These are phyloP conservation scores for Halichoeres trimaculatus DNA, from an alignment of 2,113 vertebrate genomes.

Conservation along the genomic window DNA sequence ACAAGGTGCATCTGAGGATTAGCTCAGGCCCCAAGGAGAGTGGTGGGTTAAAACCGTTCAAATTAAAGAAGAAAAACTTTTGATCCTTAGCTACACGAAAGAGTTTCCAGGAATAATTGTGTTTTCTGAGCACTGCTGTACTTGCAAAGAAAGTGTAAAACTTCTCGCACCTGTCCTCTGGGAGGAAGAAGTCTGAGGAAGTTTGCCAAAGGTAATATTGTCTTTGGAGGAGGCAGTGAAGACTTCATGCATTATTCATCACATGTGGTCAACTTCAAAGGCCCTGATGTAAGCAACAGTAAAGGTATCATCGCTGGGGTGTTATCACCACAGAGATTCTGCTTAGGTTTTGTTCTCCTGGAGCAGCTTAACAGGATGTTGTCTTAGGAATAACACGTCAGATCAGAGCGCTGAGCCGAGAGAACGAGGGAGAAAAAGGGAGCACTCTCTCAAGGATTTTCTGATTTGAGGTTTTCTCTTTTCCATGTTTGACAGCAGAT, in stretches of 20 bases:
- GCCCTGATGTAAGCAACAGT: slow-evolving; percentile 48
- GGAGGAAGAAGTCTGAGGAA: slow-evolving; percentile 56
- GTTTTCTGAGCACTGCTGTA: slow-evolving; percentile 50
- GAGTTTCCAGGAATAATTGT: slow-evolving; percentile 67
- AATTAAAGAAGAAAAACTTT: slow-evolving; percentile 56
- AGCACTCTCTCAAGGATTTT: slow-evolving; percentile 4
- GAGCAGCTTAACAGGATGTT: slow-evolving; percentile 57
- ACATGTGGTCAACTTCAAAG: slow-evolving; percentile 73
- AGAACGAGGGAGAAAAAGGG: neutral
- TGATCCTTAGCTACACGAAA: slow-evolving; percentile 52
- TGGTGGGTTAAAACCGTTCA: slow-evolving; percentile 52
- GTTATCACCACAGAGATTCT: slow-evolving; percentile 46
- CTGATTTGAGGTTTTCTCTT: slow-evolving; percentile 20
- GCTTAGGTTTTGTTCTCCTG: slow-evolving; percentile 43
- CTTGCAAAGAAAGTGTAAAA: slow-evolving; percentile 41
- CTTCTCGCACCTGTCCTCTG: slow-evolving; percentile 53
- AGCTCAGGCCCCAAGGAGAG: slow-evolving; percentile 38
- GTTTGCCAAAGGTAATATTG: slow-evolving; percentile 73
- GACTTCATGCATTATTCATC: slow-evolving; percentile 73
- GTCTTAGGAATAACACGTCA: slow-evolving; percentile 51
- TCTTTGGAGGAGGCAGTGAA: slow-evolving; percentile 50
- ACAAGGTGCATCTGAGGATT: slow-evolving; percentile 51
- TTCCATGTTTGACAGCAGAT: slow-evolving; percentile 44
- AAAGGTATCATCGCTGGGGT: slow-evolving; percentile 35
- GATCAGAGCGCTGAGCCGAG: slow-evolving; percentile 33